Evolutionary conservation across 2,797 vertebrate genomes (phyloP).

Genomic region (Aplochiton taeniatus): DNA sequence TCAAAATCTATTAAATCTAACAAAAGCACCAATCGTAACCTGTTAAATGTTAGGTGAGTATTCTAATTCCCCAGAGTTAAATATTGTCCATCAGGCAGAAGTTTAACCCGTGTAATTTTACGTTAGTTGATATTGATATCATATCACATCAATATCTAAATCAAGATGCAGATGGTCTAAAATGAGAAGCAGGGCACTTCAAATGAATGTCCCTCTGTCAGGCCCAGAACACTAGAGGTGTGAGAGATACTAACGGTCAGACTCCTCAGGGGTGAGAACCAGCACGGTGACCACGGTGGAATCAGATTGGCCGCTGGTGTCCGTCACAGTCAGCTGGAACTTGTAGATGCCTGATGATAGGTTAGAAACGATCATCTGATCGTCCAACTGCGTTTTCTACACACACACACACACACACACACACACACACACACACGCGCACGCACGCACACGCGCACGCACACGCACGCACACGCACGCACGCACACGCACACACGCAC

Average conservation of each 20-base stretch:
- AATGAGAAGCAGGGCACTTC: too few relatives aligned
- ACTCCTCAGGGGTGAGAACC: slow-evolving; percentile 87
- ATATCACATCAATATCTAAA: not conserved
- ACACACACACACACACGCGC: too few relatives aligned
- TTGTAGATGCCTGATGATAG: slow-evolving; percentile 85
- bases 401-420: slow-evolving; percentile 4
- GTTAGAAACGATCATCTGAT: slow-evolving; percentile 82
- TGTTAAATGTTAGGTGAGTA: too few relatives aligned
- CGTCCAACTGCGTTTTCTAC: slow-evolving; percentile 67
- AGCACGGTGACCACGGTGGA: slow-evolving; percentile 78
- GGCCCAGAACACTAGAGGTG: not conserved
- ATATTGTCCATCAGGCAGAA: too few relatives aligned
- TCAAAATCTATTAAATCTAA: too few relatives aligned
- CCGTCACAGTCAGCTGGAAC: slow-evolving; percentile 83
- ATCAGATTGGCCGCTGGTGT: slow-evolving; percentile 72
- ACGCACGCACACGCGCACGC: not conserved
- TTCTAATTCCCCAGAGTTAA: too few relatives aligned
- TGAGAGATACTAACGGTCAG: slow-evolving; percentile 79
- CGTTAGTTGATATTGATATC: not conserved
- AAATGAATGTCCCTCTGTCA: not conserved
- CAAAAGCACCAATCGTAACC: too few relatives aligned
- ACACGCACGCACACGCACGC: slow-evolving; percentile 2
- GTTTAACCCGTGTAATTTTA: too few relatives aligned
- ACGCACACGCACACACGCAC: too few relatives aligned
- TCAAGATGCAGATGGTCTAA: too few relatives aligned